These are phyloP conservation scores for Galeopsomyia nigrocyanea DNA, from an alignment of 2,888 invertebrate species.

Conservation along the genomic window DNA sequence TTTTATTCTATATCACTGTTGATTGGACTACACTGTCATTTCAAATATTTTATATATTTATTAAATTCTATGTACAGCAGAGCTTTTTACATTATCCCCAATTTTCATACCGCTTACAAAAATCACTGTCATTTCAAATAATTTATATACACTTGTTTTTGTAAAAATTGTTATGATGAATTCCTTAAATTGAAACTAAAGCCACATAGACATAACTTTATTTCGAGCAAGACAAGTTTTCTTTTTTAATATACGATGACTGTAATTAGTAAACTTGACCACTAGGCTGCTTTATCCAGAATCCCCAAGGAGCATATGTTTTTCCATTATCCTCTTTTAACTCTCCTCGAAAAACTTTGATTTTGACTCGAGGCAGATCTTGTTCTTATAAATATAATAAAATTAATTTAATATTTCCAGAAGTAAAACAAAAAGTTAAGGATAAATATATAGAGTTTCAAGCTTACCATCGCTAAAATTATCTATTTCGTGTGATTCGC, in stretches of 20 bases:
- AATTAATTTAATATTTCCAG: conserved; percentile 2
- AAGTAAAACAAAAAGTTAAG: conserved; percentile 17
- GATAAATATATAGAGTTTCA: conserved; percentile 14
- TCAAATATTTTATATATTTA: no score
- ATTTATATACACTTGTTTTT: no score
- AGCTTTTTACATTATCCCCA: no score
- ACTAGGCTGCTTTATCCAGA: conserved; percentile 64
- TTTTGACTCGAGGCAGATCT: conserved; percentile 60
- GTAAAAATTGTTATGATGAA: no score
- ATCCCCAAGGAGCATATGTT: conserved; percentile 63
- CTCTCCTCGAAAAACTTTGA: conserved; percentile 65
- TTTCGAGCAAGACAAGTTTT: no score
- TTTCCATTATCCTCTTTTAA: conserved; percentile 58
- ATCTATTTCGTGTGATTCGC: conserved; percentile 30
- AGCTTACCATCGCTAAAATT: conserved; percentile 35
- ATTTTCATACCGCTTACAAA: no score
- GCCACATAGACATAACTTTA: not conserved
- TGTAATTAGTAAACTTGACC: not conserved
- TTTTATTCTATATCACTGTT: no score
- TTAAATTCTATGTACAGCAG: no score
- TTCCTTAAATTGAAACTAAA: no score
- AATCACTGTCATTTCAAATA: no score
- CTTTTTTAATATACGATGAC: no score
- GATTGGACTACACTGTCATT: no score
- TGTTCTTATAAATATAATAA: conserved; percentile 40